A percentile compares a stretch with the other conserved stretches of the same genome.
phyloP scores from a whole-genome alignment of 2,888 invertebrate species.

The Rutpela maculata region DNA sequence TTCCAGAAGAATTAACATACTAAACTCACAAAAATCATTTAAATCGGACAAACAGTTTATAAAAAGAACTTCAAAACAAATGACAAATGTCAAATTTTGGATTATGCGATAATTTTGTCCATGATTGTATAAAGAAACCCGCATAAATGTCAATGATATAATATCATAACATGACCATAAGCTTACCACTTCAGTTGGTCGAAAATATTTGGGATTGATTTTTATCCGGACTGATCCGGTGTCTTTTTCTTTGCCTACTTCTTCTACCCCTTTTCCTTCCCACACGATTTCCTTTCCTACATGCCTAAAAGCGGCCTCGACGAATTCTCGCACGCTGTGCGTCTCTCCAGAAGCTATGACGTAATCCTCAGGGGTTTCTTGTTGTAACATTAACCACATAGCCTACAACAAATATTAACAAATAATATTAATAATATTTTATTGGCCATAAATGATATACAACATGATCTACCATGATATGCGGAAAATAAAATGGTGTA shows the following conservation, averaged over 20 bases:
- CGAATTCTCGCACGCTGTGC: constrained; percentile 97
- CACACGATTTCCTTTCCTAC: constrained; percentile 89
- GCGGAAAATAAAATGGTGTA: no score
- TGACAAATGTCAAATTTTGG: no score
- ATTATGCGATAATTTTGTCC: no score
- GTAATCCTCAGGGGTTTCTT: constrained; percentile 93
- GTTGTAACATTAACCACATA: constrained; percentile 99
- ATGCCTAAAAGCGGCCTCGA: constrained; percentile 91
- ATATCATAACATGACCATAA: no score
- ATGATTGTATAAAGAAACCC: no score
- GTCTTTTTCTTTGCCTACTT: constrained; percentile 84
- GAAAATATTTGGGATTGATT: constrained; percentile 95
- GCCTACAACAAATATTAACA: constrained; percentile 78
- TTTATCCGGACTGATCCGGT: constrained; percentile 87
- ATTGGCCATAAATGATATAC: no score
- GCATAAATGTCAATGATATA: no score
- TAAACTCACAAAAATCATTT: no score
- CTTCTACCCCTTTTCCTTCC: constrained; percentile 90
- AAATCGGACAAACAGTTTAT: no score
- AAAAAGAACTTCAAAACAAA: no score
- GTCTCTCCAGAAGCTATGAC: constrained; percentile 97
- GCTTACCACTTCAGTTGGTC: constrained; percentile 97
- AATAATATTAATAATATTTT: background rate
- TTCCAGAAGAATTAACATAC: no score
- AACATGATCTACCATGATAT: no score